Conservation (phyloP, 2,113 vertebrate species). For the Oophaga pumilio region DNA sequence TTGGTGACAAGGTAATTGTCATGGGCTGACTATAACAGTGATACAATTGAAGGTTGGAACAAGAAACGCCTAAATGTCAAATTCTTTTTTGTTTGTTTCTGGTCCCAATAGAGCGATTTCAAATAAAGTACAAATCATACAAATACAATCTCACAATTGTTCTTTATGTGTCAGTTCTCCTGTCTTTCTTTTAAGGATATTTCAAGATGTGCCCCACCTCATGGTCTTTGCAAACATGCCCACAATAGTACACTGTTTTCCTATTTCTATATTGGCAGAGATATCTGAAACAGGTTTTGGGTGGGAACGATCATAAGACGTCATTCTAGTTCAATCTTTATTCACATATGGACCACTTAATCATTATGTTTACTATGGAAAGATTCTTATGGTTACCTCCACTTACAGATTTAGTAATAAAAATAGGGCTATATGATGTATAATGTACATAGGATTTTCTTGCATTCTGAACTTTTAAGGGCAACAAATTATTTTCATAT, state of each 20-base stretch:
- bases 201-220: conserved; percentile 5
- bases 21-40: neutral
- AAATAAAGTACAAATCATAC: neutral
- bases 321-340: neutral
- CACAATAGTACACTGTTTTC: neutral
- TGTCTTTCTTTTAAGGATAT: neutral
- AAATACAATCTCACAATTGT: conserved; percentile 7
- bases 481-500: too few relatives aligned
- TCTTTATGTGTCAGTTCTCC: neutral
- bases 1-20: neutral
- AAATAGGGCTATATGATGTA: neutral
- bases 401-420: neutral
- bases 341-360: neutral
- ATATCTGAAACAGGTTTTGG: neutral
- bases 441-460: neutral
- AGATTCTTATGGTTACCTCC: neutral
- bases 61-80: neutral
- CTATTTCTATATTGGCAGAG: neutral
- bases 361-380: neutral
- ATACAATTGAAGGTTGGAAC: neutral
- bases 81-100: neutral
- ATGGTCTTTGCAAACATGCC: neutral
- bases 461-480: neutral
- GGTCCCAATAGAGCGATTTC: neutral
- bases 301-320: neutral